These are phyloP conservation scores for Ichneumoninae sp. DNA, from an alignment of 2,888 invertebrate species.

Conservation along the genomic window DNA sequence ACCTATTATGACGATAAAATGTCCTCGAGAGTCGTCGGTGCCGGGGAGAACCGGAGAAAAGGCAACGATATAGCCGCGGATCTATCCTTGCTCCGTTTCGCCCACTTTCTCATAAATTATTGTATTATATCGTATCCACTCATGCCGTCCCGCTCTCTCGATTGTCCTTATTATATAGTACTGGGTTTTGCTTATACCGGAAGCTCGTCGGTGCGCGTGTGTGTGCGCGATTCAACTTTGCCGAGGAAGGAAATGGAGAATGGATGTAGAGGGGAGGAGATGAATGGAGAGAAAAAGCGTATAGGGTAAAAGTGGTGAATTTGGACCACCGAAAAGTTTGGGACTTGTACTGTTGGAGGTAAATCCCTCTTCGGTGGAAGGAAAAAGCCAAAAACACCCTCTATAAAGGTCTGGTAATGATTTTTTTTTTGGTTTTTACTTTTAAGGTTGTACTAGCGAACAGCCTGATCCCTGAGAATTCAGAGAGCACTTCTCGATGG, in stretches of 20 bases:
- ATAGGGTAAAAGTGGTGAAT: not conserved
- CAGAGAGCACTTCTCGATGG: too few species aligned
- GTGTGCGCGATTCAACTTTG: not conserved
- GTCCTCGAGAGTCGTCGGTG: slow-evolving; percentile 3
- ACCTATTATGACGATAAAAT: slow-evolving; percentile 7
- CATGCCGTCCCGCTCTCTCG: slow-evolving; percentile 14
- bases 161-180: slow-evolving; percentile 27
- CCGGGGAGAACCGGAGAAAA: not conserved
- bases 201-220: not conserved
- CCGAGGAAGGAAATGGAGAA: not conserved
- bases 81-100: slow-evolving; percentile 60
- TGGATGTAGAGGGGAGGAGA: not conserved
- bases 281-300: not conserved
- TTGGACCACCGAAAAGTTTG: too few species aligned
- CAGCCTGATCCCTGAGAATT: too few species aligned
- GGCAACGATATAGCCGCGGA: slow-evolving; percentile 27
- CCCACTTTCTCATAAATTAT: slow-evolving; percentile 53
- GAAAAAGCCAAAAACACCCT: too few species aligned
- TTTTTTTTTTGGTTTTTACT: too few species aligned
- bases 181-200: slow-evolving; percentile 3
- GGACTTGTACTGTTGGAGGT: too few species aligned
- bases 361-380: too few species aligned
- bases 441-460: too few species aligned
- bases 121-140: slow-evolving; percentile 27
- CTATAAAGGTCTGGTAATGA: too few species aligned